Evolutionary conservation across 2,797 vertebrate species (phyloP).

Genomic region (Silurus lanzhouensis): DNA sequence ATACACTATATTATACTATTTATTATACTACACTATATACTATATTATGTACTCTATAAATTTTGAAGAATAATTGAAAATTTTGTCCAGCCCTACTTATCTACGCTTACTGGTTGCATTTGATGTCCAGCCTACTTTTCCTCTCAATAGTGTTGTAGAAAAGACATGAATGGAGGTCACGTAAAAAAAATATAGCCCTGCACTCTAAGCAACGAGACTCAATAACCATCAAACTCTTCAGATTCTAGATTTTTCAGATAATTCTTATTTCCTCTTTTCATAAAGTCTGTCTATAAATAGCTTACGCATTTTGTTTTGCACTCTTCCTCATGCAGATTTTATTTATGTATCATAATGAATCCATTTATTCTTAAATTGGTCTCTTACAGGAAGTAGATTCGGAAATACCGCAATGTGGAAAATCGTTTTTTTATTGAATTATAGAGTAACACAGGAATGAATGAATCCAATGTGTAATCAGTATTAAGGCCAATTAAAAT

Average conservation of each 20-base stretch:
- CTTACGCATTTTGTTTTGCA: background rate
- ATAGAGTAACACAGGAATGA: background rate
- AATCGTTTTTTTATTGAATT: constrained; percentile 2
- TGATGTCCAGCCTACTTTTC: constrained; percentile 7
- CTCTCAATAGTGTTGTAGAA: background rate
- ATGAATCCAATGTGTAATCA: constrained; percentile 1
- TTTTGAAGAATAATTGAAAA: no score
- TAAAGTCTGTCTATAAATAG: constrained; percentile 40
- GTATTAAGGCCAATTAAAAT: constrained; percentile 20
- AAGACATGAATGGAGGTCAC: constrained; percentile 33
- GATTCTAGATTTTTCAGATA: constrained; percentile 5
- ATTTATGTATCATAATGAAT: background rate
- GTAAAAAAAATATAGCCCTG: constrained; percentile 27
- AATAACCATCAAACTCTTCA: constrained; percentile 32
- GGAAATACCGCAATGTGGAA: constrained; percentile 7
- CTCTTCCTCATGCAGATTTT: constrained; percentile 23
- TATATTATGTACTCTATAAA: no score
- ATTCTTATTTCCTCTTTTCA: constrained; percentile 38
- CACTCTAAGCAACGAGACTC: constrained; percentile 19
- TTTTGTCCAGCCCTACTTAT: background rate
- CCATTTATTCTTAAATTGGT: background rate
- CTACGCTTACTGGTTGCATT: constrained; percentile 6
- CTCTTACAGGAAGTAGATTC: constrained; percentile 12
- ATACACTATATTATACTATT: background rate
- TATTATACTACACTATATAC: no score